phyloP scores from a whole-genome alignment of 2,888 invertebrate species.

The Drosophila cyrtoloma region DNA sequence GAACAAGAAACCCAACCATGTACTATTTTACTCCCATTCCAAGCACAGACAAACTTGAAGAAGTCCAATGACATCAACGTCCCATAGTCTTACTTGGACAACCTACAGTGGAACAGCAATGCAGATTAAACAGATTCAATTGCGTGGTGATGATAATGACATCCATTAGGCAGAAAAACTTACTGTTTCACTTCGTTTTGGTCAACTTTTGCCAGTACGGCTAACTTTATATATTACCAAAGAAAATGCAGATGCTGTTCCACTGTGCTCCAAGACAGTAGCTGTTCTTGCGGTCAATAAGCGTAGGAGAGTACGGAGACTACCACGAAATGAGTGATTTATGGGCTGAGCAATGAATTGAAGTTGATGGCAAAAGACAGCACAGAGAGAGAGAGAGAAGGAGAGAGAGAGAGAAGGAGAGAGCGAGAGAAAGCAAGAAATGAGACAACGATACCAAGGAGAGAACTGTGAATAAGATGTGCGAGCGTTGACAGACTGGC shows the following conservation, averaged over 20 bases:
- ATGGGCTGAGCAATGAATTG: constrained; percentile 77
- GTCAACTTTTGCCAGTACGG: not conserved
- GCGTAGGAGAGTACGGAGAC: constrained; percentile 63
- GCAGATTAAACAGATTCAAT: not conserved
- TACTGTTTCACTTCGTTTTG: not conserved
- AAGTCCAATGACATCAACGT: constrained; percentile 66
- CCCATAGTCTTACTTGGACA: constrained; percentile 40
- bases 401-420: constrained; percentile 30
- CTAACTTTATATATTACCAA: not conserved
- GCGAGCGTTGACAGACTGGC: constrained; percentile 75
- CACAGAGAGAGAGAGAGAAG: constrained; percentile 18
- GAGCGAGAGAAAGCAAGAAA: not conserved
- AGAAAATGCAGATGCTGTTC: not conserved
- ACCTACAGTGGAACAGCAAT: constrained; percentile 50
- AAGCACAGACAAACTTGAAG: constrained; percentile 28
- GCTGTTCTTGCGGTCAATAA: constrained; percentile 36
- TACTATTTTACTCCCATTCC: constrained; percentile 15
- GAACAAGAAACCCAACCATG: constrained; percentile 7
- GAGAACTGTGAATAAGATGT: constrained; percentile 70
- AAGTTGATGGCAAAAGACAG: constrained; percentile 78
- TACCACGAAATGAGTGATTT: constrained; percentile 82
- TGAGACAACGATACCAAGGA: not conserved
- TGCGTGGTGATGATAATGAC: not conserved
- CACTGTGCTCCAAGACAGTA: constrained; percentile 58
- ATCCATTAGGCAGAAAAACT: not conserved